Percentiles rank a stretch among this genome's conserved stretches.
phyloP scores from a whole-genome alignment of 1,140 invertebrate species.

The Agraylea sexmaculata region DNA sequence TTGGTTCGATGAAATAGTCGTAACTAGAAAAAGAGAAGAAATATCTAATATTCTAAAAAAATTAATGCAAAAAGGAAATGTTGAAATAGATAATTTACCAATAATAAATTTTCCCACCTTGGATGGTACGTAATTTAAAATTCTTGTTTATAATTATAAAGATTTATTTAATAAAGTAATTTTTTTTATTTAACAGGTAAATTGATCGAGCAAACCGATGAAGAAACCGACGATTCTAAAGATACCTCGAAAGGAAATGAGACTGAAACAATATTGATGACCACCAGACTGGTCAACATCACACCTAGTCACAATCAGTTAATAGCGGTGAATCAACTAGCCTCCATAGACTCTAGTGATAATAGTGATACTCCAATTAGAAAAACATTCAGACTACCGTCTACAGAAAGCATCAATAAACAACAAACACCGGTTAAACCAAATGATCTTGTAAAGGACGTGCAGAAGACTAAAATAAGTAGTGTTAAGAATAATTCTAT shows the following conservation, averaged over 20 bases:
- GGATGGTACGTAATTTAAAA: constrained; percentile 38
- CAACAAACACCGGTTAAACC: constrained; percentile 11
- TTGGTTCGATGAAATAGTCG: constrained; percentile 70
- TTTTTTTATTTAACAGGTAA: constrained; percentile 27
- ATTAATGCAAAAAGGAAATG: constrained; percentile 52
- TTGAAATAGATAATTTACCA: constrained; percentile 45
- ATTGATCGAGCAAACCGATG: constrained; percentile 33
- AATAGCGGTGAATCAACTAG: constrained; percentile 20
- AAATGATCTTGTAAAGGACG: constrained; percentile 15
- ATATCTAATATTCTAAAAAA: constrained; percentile 60
- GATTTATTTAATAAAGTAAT: constrained; percentile 4
- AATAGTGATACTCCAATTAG: not conserved
- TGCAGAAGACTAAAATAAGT: constrained; percentile 15
- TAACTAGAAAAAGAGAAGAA: constrained; percentile 67
- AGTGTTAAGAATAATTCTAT: constrained; percentile 13
- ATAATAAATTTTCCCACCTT: constrained; percentile 52
- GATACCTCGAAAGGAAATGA: constrained; percentile 26
- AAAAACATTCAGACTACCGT: constrained; percentile 11
- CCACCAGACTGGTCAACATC: not conserved
- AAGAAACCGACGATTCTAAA: constrained; percentile 31
- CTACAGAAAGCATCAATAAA: no score
- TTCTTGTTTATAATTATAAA: constrained; percentile 4
- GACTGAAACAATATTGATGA: constrained; percentile 27
- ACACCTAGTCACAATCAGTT: not conserved
- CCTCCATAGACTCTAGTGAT: constrained; percentile 7